Evolutionary conservation across 1,140 invertebrate species (phyloP), one percentile per base, ranked within the genome.

Genomic region (Eciton burchellii): DNA sequence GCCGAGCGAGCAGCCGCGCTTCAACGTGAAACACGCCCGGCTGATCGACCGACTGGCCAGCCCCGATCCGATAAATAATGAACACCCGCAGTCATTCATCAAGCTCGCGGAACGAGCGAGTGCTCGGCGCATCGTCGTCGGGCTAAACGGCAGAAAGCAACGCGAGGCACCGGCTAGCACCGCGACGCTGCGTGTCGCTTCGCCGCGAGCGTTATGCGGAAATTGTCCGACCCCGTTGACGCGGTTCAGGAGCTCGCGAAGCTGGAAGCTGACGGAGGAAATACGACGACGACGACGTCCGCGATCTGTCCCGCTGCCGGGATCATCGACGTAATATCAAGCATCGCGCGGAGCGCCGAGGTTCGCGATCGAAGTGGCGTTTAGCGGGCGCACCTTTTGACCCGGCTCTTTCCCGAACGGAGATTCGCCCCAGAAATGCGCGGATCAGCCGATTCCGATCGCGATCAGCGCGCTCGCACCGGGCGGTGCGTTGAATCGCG

Each of bases 71-170:
- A 62, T 87, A 87, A 87, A 87, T 87, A 87, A 87, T 76, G 86
- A 86, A 84, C 41, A 63, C 47, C 82, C 57, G 81, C 82, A 56
- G 74, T 84, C 85, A 81, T 87, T 85, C 85, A 73, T 88, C 83
- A 87, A 88, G 68, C 71, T 76, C 71, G 41, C 45, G 62, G 66
- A 71, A 57, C 45, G 57, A 74, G 76, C 82, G 68, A 87, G 72
- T 66, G 74, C 49, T 85, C 66, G 54, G 68, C 66, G 72, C 70
- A 81, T 52, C 63, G 29, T 35, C 26, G 29, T 57, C 57, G 43
- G 14, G 52, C 63, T 87, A 84, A 65, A 81, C 76, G 86, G 82
- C 71, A 66, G 63, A 70, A 47, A 45, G 57, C 14, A 71, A 85
- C 70, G 74, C 54, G 62, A 84, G 65, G 59, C 66, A 60, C 63